Base-by-base conservation (phyloP, 2,888 invertebrate species). In the Electrophaes corylata region DNA sequence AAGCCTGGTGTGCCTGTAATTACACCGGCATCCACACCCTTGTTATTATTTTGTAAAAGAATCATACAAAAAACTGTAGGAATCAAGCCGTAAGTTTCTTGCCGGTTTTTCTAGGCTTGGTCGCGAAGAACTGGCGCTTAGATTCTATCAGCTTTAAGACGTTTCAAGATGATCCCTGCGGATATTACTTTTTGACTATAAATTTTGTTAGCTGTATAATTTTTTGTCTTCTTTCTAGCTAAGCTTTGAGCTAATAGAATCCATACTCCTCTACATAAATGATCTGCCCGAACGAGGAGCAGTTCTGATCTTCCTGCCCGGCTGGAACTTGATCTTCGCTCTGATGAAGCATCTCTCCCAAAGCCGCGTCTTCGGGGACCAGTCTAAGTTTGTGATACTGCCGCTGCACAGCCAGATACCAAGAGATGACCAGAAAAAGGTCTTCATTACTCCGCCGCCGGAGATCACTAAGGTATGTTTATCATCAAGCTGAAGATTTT, bases 381-480 rank as follows among this genome's bases (percentile, higher is more conserved):
- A 69, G 3, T 79, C 91, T 0, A 87, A 93, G 23, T 99, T 95
- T 78, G 85, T 94, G 2, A 95, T 99, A 51, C 91, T 99, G 62
- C 99, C 99, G 0, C 93, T 99, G n/a, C 99, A 99, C 85, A 99
- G 99, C 1, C 99, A 99, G 87, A 94, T 99, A 66, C 98, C 99
- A 0, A 93, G 98, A 41, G 98, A 98, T 65, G 99, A 99, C 78
- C 99, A 99, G 86, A 95, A 96, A 63, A 95, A 94, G 76, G 99
- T 99, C 8, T 99, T 99, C 82, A 94, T 97, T 23, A 94, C 96
- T 0, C 97, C 98, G 0, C 96, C 97, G 0, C 89, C 93, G 0
- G 95, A 95, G 4, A 94, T 98, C 4, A 97, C 96, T 1, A 99
- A 99, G 93, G 96, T 96, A 65, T 56, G 12, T 33, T 23, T 33